phyloP scores from a whole-genome alignment of 2,888 invertebrate genomes.

The Sphaerophoria rueppellii region DNA sequence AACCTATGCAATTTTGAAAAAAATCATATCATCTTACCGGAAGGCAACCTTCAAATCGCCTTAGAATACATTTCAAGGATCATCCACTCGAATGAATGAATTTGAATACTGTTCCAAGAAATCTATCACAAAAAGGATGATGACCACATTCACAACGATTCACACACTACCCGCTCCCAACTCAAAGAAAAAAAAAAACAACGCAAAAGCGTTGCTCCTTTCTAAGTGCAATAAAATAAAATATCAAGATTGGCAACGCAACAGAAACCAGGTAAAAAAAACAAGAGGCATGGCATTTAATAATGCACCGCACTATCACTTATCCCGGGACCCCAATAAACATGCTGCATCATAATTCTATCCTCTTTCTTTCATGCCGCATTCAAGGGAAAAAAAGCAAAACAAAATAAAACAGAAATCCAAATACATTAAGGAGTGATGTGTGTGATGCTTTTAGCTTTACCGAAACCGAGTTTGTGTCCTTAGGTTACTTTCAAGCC shows the following conservation, averaged over 20 bases:
- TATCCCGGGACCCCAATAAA: conserved; percentile 61
- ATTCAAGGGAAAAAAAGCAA: conserved; percentile 17
- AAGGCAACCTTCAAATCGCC: conserved; percentile 44
- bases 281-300: conserved; percentile 60
- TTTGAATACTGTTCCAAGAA: conserved; percentile 69
- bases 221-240: conserved; percentile 63
- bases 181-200: not conserved
- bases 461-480: conserved; percentile 21
- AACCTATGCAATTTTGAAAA: conserved; percentile 40
- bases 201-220: conserved; percentile 16
- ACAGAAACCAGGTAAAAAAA: conserved; percentile 18
- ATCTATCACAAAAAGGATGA: conserved; percentile 47
- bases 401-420: conserved; percentile 11
- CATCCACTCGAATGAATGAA: conserved; percentile 54
- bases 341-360: conserved; percentile 67
- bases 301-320: conserved; percentile 68
- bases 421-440: conserved; percentile 6
- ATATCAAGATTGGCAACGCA: conserved; percentile 42
- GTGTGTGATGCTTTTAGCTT: conserved; percentile 46
- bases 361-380: conserved; percentile 48
- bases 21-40: conserved; percentile 57
- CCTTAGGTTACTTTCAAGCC: conserved; percentile 58
- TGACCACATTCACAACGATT: conserved; percentile 59
- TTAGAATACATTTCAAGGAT: conserved; percentile 1
- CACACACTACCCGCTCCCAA: conserved; percentile 13